Evolutionary conservation across 1,140 invertebrate species (phyloP), one percentile per base, ranked within the genome.

Genomic region (Apis laboriosa): DNA sequence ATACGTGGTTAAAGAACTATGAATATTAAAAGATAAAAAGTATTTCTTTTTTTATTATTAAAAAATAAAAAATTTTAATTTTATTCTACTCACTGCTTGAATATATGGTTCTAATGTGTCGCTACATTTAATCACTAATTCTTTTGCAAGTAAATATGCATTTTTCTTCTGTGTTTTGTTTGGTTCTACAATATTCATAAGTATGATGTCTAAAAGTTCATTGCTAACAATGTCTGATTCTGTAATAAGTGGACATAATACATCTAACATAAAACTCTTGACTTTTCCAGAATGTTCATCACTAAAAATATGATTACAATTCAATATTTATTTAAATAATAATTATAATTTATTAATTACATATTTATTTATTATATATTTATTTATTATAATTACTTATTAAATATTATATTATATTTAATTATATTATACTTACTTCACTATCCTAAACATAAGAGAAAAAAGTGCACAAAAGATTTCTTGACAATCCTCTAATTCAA

Each of bases 151-250:
- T 77, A 96, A 94, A 94, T 98, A 99, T 1, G 98, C 97, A 93
- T 98, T 97, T 93, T 98, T 98, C 82, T 97, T 97, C 85, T 98
- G 97, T 4, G 97, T 96, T 93, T 99, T 99, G 86, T 97, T 96
- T n/a, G 98, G 99, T 91, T 99, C 98, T 76, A 99, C 97, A 90
- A 99, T 97, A 92, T 99, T 99, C 85, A 97, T 96, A 17, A 99
- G 95, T 88, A 99, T 98, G 73, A 98, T 97, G 92, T 99, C 98
- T 64, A 99, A 93, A 34, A 99, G 94, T 93, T 99, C 98, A 91
- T 98, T 98, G 78, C 98, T 98, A 13, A 99, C 97, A 86, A 97
- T 97, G 91, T 99, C 99, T 34, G 98, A 98, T 94, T 99, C 99
- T 13, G 97, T 98, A 81, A 99, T 98, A 9, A 99, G 94, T 13